Evolutionary conservation across 2,113 vertebrate species (phyloP).

Genomic region (Catharus minimus): DNA sequence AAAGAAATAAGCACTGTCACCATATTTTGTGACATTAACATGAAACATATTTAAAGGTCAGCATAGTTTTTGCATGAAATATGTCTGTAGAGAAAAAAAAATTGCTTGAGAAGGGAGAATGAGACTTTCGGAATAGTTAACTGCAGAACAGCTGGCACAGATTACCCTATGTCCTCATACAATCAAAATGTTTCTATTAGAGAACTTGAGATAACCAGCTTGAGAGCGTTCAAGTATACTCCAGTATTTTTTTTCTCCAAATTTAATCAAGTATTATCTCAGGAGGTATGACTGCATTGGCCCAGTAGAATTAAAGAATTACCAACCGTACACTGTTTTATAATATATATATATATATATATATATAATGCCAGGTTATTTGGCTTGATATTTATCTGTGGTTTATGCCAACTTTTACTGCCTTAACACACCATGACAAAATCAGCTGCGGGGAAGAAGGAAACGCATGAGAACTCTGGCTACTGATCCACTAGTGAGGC

Average conservation of each 20-base stretch:
- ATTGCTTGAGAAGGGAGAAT: background rate
- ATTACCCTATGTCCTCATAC: slow-evolving; percentile 66
- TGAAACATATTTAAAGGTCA: slow-evolving; percentile 22
- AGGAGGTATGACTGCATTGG: slow-evolving; percentile 36
- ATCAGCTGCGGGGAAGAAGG: background rate
- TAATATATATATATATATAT: background rate
- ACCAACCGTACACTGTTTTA: background rate
- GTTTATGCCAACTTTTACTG: background rate
- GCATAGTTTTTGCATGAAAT: slow-evolving; percentile 60
- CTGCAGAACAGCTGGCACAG: slow-evolving; percentile 50
- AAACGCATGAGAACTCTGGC: background rate
- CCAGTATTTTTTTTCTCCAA: background rate
- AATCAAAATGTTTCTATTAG: slow-evolving; percentile 67
- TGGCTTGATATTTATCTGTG: background rate
- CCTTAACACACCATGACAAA: background rate
- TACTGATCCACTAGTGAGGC: background rate
- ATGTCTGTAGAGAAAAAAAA: slow-evolving; percentile 20
- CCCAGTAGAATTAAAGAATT: slow-evolving; percentile 17
- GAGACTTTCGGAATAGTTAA: slow-evolving; percentile 31
- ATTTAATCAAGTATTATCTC: slow-evolving; percentile 56
- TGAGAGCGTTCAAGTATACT: slow-evolving; percentile 21
- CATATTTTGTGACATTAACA: slow-evolving; percentile 14
- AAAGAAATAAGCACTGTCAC: slow-evolving; percentile 1
- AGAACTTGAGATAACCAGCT: slow-evolving; percentile 53
- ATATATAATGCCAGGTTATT: background rate